These are phyloP conservation scores for Spialia ferax DNA, from an alignment of 2,888 invertebrate genomes.

Conservation along the genomic window DNA sequence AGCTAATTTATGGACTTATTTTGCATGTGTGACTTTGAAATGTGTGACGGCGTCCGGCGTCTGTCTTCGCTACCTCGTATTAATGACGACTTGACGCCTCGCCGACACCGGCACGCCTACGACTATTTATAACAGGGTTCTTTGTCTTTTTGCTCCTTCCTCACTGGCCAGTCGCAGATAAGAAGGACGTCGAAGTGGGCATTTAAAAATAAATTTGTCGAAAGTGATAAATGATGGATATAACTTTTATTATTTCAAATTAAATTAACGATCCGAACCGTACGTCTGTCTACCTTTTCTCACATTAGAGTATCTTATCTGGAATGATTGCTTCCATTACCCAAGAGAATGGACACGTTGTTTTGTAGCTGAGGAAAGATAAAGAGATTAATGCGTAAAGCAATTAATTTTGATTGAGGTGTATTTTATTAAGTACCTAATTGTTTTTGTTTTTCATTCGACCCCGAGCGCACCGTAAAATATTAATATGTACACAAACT, in stretches of 20 bases:
- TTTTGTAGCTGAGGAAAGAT: conserved; percentile 80
- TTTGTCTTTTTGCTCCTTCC: conserved; percentile 66
- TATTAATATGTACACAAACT: conserved; percentile 57
- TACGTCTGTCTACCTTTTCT: conserved; percentile 83
- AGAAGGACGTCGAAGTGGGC: conserved; percentile 77
- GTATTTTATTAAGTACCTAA: conserved; percentile 83
- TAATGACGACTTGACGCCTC: conserved; percentile 68
- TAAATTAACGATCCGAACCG: conserved; percentile 83
- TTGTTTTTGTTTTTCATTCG: conserved; percentile 80
- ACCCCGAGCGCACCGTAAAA: conserved; percentile 73
- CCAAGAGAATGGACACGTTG: conserved; percentile 77
- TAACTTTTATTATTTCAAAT: conserved; percentile 86
- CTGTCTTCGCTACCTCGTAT: conserved; percentile 45
- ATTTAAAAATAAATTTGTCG: conserved; percentile 87
- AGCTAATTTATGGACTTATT: conserved; percentile 2
- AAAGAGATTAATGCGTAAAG: conserved; percentile 85
- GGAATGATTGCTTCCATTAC: conserved; percentile 86
- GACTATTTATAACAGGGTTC: conserved; percentile 66
- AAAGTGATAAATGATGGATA: conserved; percentile 86
- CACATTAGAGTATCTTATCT: conserved; percentile 86
- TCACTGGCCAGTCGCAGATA: conserved; percentile 73
- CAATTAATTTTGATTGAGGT: conserved; percentile 86
- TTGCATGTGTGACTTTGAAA: conserved; percentile 14
- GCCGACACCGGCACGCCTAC: conserved; percentile 72
- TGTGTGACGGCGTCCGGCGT: conserved; percentile 1